Conservation (phyloP, 2,888 invertebrate genomes). For the Chydorus sphaericus region DNA sequence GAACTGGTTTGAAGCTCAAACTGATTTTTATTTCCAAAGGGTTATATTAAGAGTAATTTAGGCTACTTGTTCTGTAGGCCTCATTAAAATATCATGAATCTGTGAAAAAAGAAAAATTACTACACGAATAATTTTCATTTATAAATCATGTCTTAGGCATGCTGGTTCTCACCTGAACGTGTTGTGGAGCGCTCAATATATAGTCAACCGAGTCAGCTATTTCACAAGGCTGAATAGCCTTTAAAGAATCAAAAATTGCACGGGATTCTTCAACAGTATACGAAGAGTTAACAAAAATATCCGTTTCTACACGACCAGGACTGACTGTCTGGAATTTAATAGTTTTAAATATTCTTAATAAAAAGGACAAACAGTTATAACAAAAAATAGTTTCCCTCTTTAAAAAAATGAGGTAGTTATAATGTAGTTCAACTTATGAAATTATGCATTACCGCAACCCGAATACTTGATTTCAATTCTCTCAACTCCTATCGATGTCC, state of each 20-base stretch:
- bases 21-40: too few species aligned
- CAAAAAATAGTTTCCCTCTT: too few species aligned
- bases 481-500: constrained; percentile 38
- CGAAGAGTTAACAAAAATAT: too few species aligned
- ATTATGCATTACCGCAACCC: constrained; percentile 22
- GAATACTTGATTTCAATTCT: constrained; percentile 31
- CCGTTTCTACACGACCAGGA: constrained; percentile 21
- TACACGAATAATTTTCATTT: too few species aligned
- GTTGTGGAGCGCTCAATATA: constrained; percentile 43
- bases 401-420: neutral
- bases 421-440: too few species aligned
- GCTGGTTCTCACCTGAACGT: constrained; percentile 41
- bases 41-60: too few species aligned
- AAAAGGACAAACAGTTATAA: too few species aligned
- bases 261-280: constrained; percentile 21
- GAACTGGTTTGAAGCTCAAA: too few species aligned
- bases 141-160: neutral
- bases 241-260: constrained; percentile 28
- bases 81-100: constrained; percentile 7
- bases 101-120: neutral
- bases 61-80: constrained; percentile 3
- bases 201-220: constrained; percentile 46
- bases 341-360: too few species aligned
- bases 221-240: constrained; percentile 39
- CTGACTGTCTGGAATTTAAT: constrained; percentile 21